These are phyloP conservation scores for Myxocyprinus asiaticus DNA, from an alignment of 2,113 vertebrate species.

Conservation along the genomic window DNA sequence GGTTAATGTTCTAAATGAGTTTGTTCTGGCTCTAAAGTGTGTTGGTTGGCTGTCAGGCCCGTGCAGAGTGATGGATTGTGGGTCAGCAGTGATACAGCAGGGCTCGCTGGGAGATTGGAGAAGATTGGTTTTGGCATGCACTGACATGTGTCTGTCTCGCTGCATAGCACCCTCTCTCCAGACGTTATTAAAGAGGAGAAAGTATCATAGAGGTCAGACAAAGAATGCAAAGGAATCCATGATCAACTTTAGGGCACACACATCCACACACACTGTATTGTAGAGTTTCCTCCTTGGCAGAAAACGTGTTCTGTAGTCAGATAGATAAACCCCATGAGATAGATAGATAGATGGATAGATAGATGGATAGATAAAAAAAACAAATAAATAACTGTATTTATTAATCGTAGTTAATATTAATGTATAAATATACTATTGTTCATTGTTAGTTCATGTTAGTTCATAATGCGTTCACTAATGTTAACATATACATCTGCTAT, in stretches of 20 bases:
- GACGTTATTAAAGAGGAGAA: slow-evolving; percentile 4
- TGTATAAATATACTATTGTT: too few relatives aligned
- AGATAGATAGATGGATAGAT: too few relatives aligned
- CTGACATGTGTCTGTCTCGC: slow-evolving; percentile 10
- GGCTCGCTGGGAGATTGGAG: not conserved
- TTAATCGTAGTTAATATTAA: too few relatives aligned
- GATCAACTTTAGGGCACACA: slow-evolving; percentile 9
- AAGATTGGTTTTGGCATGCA: slow-evolving; percentile 30
- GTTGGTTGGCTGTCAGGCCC: slow-evolving; percentile 2
- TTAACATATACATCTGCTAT: too few relatives aligned
- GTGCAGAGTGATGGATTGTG: slow-evolving; percentile 21
- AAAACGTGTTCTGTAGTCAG: too few relatives aligned
- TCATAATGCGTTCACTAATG: too few relatives aligned
- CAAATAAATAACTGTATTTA: too few relatives aligned
- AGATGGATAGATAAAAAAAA: too few relatives aligned
- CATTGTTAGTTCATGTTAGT: too few relatives aligned
- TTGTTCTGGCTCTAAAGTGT: not conserved
- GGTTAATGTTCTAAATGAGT: not conserved
- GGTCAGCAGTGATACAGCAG: slow-evolving; percentile 2
- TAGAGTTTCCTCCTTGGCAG: not conserved
- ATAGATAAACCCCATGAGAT: too few relatives aligned
- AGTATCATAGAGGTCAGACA: not conserved
- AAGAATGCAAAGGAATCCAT: slow-evolving; percentile 22
- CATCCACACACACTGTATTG: not conserved
- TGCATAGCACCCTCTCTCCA: not conserved